Evolutionary conservation across 2,888 invertebrate genomes (phyloP).

Genomic region (Gandaritis pyraliata): DNA sequence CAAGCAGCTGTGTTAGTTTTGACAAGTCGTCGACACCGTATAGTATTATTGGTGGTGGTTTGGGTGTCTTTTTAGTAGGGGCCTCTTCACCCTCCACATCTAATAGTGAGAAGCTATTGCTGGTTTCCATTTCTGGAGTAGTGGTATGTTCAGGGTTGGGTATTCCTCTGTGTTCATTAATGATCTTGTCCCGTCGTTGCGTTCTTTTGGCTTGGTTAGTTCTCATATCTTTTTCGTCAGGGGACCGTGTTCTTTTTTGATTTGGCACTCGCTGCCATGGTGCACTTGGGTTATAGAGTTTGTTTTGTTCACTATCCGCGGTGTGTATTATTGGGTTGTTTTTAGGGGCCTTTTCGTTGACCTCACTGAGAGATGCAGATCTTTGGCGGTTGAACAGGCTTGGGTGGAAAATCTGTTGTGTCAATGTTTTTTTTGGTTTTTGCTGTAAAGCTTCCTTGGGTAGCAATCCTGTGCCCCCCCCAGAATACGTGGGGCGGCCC

Average conservation of each 20-base stretch:
- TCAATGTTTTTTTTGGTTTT: slow-evolving; percentile 20
- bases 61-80: background rate
- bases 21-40: no score
- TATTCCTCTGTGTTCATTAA: slow-evolving; percentile 10
- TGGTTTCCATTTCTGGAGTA: background rate
- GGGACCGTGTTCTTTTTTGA: slow-evolving; percentile 10
- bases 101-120: slow-evolving; percentile 12
- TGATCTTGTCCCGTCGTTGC: background rate
- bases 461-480: slow-evolving; percentile 13
- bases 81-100: background rate
- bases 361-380: slow-evolving; percentile 7
- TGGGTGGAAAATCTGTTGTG: slow-evolving; percentile 11
- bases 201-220: slow-evolving; percentile 16
- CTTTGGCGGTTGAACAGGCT: slow-evolving; percentile 8
- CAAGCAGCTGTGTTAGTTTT: no score
- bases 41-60: slow-evolving; percentile 6
- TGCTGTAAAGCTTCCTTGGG: slow-evolving; percentile 9
- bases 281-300: background rate
- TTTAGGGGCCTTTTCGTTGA: background rate
- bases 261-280: slow-evolving; percentile 14
- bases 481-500: slow-evolving; percentile 11
- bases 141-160: background rate
- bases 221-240: slow-evolving; percentile 5
- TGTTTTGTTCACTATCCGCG: background rate
- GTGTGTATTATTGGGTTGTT: background rate